Percentiles rank a stretch among this genome's conserved stretches.
phyloP scores from a whole-genome alignment of 2,888 invertebrate genomes.

The Sarcophaga subvicina region DNA sequence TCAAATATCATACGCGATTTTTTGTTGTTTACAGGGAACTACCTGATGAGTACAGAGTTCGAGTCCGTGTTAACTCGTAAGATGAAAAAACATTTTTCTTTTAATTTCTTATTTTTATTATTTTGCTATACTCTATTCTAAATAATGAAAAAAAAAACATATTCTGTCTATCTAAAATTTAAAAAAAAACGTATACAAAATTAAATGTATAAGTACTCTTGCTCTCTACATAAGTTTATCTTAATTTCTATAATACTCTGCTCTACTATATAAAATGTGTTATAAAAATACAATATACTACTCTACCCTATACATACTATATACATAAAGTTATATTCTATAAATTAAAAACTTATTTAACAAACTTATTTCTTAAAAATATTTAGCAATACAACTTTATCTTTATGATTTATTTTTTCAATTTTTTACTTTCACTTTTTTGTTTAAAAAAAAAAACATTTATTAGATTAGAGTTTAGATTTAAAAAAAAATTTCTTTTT shows the following conservation, averaged over 20 bases:
- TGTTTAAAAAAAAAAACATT: conserved; percentile 5
- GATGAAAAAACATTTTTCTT: conserved; percentile 78
- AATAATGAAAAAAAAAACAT: conserved; percentile 73
- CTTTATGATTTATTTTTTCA: neutral
- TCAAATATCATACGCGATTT: conserved; percentile 79
- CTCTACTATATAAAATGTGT: too few species aligned
- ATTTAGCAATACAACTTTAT: neutral
- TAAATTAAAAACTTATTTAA: too few species aligned
- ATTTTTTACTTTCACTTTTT: neutral
- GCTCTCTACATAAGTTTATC: conserved; percentile 26
- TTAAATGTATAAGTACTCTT: conserved; percentile 57
- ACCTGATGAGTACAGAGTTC: conserved; percentile 92
- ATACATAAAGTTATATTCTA: neutral
- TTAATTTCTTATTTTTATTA: neutral
- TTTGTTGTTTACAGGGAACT: conserved; percentile 84
- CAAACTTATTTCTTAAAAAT: neutral
- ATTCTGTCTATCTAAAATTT: conserved; percentile 72
- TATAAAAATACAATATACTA: too few species aligned
- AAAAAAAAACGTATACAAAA: conserved; percentile 56
- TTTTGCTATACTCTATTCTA: conserved; percentile 3
- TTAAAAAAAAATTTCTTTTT: neutral
- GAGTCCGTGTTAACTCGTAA: conserved; percentile 94
- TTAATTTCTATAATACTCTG: too few species aligned
- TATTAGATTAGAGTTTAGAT: neutral
- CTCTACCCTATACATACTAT: neutral